These are phyloP conservation scores for Anseranas semipalmata DNA, from an alignment of 2,113 vertebrate species.

Conservation along the genomic window DNA sequence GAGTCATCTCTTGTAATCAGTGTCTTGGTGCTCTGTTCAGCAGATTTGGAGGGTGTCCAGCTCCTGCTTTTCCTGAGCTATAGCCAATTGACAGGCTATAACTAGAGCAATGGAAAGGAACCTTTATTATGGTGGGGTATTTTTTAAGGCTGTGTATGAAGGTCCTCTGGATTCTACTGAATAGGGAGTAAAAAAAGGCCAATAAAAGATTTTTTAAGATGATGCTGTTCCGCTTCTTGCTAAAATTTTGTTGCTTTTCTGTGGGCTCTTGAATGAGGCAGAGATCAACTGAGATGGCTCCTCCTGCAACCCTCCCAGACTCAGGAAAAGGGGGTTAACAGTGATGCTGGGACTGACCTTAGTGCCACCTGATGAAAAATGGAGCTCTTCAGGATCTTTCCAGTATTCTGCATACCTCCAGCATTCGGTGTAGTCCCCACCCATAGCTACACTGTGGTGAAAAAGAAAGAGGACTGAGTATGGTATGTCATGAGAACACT, in stretches of 20 bases:
- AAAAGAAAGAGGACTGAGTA: not conserved
- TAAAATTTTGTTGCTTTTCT: not conserved
- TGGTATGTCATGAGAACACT: not conserved
- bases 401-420: not conserved
- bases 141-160: not conserved
- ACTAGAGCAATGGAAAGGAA: not conserved
- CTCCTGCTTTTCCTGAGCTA: not conserved
- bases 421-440: not conserved
- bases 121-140: not conserved
- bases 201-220: not conserved
- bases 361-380: not conserved
- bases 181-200: not conserved
- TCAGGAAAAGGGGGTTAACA: not conserved
- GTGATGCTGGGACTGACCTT: not conserved
- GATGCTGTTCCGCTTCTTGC: not conserved
- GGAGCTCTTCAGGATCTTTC: not conserved
- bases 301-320: not conserved
- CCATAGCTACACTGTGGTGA: not conserved
- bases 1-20: not conserved
- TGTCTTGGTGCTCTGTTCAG: not conserved
- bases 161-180: not conserved
- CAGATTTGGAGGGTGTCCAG: constrained; percentile 35
- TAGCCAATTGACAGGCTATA: not conserved
- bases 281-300: not conserved
- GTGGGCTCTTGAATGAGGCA: not conserved